Evolutionary conservation across 2,888 invertebrate species (phyloP), one percentile per base, ranked within the genome.

Genomic region (Lissocephala sabroskyi): DNA sequence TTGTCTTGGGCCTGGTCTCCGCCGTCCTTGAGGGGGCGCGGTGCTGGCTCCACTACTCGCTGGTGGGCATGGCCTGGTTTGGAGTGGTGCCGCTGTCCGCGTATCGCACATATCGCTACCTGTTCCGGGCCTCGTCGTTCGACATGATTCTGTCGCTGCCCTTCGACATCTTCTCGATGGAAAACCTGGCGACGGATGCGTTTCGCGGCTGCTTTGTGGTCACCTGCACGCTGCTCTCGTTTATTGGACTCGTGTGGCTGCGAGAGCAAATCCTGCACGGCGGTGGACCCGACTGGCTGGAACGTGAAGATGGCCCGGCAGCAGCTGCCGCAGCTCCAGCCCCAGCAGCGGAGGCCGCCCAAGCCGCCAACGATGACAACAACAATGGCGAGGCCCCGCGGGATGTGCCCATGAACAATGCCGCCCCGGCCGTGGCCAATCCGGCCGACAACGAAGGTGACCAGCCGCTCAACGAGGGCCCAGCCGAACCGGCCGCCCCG

Each of bases 191-290:
- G 1, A 91, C 94, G 19, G 99, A 99, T 86, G 94, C 97, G 53
- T 94, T 97, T 81, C 96, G 97, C 56, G 99, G 98, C 10, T 96
- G 95, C 84, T 94, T 98, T 85, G 97, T 99, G 28, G 97, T 99
- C 9, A 94, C 95, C 2, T 97, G 98, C 81, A 98, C 98, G 1
- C 85, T 98, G 49, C 93, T 97, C 82, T 95, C 96, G 0, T 99
- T 99, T 81, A 97, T 99, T 71, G 97, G 97, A 4, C 86, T 98
- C 39, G 96, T 99, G 3, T 99, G 99, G 98, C 86, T 99, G 41
- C 86, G 98, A 61, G 99, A 99, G 85, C 99, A 99, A 86, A 98
- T 99, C 53, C 88, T 98, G 74, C 96, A 97, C 81, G 98, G 97
- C 1, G 98, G 97, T 19, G 98, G 97, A 0, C 97, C 97, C 0